These are phyloP conservation scores for Hydractinia echinata DNA, from an alignment of 30 jellyfish, hydroid and myxozoan species.

Conservation along the genomic window DNA sequence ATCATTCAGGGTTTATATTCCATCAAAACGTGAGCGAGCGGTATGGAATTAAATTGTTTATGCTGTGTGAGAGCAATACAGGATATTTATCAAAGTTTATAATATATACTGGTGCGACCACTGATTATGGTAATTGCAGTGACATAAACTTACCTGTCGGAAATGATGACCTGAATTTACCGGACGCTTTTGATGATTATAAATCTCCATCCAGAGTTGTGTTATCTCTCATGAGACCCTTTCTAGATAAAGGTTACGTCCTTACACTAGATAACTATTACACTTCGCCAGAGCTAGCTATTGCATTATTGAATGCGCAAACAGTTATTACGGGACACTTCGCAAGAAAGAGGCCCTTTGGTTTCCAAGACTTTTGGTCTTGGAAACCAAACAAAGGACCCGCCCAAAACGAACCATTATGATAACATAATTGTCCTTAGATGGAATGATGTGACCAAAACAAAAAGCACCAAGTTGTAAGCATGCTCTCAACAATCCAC, in stretches of 20 bases:
- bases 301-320: neutral
- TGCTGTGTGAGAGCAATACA: conserved; percentile 28
- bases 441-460: conserved; percentile 24
- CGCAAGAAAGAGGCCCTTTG: conserved; percentile 19
- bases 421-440: conserved; percentile 20
- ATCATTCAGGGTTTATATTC: conserved; percentile 20
- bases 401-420: conserved; percentile 10
- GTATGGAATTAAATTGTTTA: conserved; percentile 33
- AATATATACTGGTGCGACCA: conserved; percentile 17
- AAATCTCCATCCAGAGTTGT: conserved; percentile 16
- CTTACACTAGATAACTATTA: conserved; percentile 22
- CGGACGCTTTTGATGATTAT: conserved; percentile 12
- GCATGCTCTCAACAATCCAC: conserved; percentile 23
- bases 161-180: conserved; percentile 5
- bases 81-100: conserved; percentile 14
- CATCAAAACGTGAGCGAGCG: conserved; percentile 33
- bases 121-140: neutral
- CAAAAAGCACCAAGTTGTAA: conserved; percentile 14
- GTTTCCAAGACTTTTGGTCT: conserved; percentile 2
- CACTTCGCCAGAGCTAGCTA: conserved; percentile 23
- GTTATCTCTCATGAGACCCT: conserved; percentile 15
- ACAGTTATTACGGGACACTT: conserved; percentile 6
- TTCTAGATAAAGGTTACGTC: neutral
- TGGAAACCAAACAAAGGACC: conserved; percentile 26
- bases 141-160: too few species aligned